Evolutionary conservation across 2,113 vertebrate species (phyloP).

Genomic region (Montifringilla adamsi): DNA sequence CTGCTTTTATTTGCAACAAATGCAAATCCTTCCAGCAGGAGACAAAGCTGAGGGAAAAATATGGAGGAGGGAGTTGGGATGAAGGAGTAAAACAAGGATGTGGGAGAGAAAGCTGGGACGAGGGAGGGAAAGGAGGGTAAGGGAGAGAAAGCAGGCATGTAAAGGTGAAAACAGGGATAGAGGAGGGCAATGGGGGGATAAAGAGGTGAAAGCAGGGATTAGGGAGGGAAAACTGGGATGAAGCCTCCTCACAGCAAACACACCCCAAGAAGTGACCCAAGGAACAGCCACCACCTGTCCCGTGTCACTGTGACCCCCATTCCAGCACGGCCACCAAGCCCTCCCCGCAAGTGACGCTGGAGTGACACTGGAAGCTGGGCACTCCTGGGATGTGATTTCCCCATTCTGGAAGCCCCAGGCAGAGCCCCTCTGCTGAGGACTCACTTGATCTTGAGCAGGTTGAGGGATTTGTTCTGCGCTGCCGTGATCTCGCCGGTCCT

Average conservation of each 20-base stretch:
- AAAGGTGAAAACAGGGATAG: neutral
- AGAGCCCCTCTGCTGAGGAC: neutral
- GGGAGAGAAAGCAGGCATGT: neutral
- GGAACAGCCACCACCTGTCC: neutral
- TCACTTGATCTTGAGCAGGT: conserved; percentile 95
- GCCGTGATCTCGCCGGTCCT: conserved; percentile 90
- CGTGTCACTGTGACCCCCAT: fast-evolving
- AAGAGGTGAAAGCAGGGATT: neutral
- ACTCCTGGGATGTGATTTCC: neutral
- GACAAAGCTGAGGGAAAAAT: neutral
- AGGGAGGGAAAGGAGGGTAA: neutral
- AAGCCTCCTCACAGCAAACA: neutral
- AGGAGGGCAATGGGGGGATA: neutral
- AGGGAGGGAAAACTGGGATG: neutral
- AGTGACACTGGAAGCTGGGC: neutral
- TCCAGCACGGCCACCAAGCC: neutral
- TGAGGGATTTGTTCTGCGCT: conserved; percentile 89
- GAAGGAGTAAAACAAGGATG: neutral
- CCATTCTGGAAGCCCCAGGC: neutral
- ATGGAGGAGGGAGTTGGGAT: neutral
- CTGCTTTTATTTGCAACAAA: neutral
- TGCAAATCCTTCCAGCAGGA: neutral
- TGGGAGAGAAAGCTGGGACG: neutral
- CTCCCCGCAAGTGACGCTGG: neutral
- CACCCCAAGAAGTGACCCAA: neutral